Conservation (phyloP, 2,888 invertebrate genomes). For the Pomacea canaliculata region DNA sequence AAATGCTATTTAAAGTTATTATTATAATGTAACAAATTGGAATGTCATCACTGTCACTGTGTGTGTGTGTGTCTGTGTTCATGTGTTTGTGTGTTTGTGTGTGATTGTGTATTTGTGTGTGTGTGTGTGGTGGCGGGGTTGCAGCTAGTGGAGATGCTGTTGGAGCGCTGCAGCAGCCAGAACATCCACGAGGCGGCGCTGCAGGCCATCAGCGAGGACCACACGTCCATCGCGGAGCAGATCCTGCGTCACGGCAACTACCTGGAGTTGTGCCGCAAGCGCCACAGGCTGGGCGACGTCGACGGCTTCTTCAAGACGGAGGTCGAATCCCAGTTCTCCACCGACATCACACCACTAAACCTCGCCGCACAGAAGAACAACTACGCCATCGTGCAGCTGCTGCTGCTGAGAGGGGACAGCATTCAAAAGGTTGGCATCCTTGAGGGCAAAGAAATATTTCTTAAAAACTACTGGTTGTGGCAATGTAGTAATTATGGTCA, state of each 20-base stretch:
- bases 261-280: slow-evolving; percentile 51
- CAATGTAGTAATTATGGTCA: no score
- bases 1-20: no score
- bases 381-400: slow-evolving; percentile 61
- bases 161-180: slow-evolving; percentile 57
- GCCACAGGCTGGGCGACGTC: slow-evolving; percentile 47
- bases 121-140: not conserved
- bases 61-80: no score
- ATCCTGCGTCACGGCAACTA: slow-evolving; percentile 65
- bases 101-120: no score
- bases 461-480: no score
- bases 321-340: slow-evolving; percentile 63
- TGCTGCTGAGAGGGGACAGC: slow-evolving; percentile 61
- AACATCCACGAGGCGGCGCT: slow-evolving; percentile 64
- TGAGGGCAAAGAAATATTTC: not conserved
- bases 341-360: slow-evolving; percentile 64
- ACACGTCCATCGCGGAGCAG: slow-evolving; percentile 64
- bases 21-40: no score
- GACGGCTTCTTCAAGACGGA: slow-evolving; percentile 54
- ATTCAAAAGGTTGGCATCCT: slow-evolving; percentile 48
- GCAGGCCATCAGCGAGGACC: slow-evolving; percentile 63
- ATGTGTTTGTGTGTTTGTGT: no score
- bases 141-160: slow-evolving; percentile 61
- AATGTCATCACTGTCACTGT: no score
- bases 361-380: slow-evolving; percentile 65